These are phyloP conservation scores for Cheilosia vulpina DNA, from an alignment of 2,888 invertebrate species.

Conservation along the genomic window DNA sequence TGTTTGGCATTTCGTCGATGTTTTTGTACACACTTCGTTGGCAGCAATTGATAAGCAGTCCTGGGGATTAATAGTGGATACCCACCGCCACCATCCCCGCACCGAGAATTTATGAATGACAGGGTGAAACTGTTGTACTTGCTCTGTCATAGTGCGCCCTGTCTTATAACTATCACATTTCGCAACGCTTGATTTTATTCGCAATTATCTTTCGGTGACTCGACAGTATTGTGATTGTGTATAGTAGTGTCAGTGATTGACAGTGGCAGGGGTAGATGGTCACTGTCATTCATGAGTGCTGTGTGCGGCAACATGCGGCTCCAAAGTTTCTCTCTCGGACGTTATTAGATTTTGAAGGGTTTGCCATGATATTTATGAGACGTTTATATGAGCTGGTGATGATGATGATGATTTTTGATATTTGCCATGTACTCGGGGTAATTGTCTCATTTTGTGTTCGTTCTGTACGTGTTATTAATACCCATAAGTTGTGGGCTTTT, in stretches of 20 bases:
- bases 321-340: constrained; percentile 23
- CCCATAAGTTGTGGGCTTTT: constrained; percentile 60
- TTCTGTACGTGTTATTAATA: constrained; percentile 57
- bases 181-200: constrained; percentile 68
- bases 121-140: constrained; percentile 54
- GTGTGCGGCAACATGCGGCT: constrained; percentile 65
- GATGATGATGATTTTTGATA: constrained; percentile 64
- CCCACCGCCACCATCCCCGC: constrained; percentile 15
- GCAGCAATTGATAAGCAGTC: constrained; percentile 68
- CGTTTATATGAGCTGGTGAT: constrained; percentile 74
- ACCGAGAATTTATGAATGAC: constrained; percentile 60
- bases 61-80: constrained; percentile 30
- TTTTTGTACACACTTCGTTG: constrained; percentile 39
- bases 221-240: constrained; percentile 42
- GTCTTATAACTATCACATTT: constrained; percentile 63
- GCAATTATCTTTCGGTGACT: constrained; percentile 60
- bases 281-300: constrained; percentile 47
- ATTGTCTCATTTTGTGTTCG: constrained; percentile 29
- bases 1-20: constrained; percentile 64
- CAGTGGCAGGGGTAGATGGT: constrained; percentile 41
- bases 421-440: constrained; percentile 35
- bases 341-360: constrained; percentile 74
- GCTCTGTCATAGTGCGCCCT: constrained; percentile 51
- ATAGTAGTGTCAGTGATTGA: constrained; percentile 23
- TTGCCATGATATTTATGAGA: constrained; percentile 74